These are phyloP conservation scores for Drosophila paramelanica DNA, from an alignment of 2,888 invertebrate species.

Conservation along the genomic window DNA sequence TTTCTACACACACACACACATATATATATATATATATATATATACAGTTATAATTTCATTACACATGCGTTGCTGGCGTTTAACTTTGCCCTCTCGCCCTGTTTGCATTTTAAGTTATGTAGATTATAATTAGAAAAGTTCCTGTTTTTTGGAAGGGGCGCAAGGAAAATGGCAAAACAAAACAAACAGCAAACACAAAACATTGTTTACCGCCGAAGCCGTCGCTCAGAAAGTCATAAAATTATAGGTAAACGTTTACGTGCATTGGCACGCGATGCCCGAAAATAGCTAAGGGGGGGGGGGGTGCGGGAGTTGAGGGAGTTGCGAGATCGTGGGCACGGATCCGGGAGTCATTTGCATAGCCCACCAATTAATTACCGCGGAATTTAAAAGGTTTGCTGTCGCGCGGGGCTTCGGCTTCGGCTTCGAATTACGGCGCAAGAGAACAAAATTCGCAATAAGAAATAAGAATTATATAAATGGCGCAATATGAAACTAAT, in stretches of 20 bases:
- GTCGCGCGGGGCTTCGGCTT: slow-evolving; percentile 23
- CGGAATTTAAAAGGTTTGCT: slow-evolving; percentile 62
- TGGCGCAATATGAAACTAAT: slow-evolving; percentile 76
- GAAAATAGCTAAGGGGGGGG: neutral
- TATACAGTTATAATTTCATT: slow-evolving; percentile 67
- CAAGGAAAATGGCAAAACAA: neutral
- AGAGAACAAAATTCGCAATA: slow-evolving; percentile 50
- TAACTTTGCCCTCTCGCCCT: slow-evolving; percentile 72
- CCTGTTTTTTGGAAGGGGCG: slow-evolving; percentile 12
- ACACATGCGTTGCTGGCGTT: slow-evolving; percentile 71
- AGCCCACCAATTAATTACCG: slow-evolving; percentile 71
- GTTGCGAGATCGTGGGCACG: slow-evolving; percentile 1
- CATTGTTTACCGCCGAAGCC: slow-evolving; percentile 36
- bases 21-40: neutral
- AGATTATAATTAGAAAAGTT: slow-evolving; percentile 81
- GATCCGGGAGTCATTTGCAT: slow-evolving; percentile 49
- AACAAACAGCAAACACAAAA: slow-evolving; percentile 36
- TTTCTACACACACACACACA: slow-evolving; percentile 24
- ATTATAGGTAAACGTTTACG: slow-evolving; percentile 81
- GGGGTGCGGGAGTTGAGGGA: neutral
- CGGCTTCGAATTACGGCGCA: slow-evolving; percentile 40
- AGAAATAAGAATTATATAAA: slow-evolving; percentile 63
- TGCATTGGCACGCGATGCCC: slow-evolving; percentile 62
- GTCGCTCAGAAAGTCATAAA: slow-evolving; percentile 72
- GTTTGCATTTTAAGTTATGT: slow-evolving; percentile 79